Conservation (phyloP, 1,140 invertebrate genomes). For the Leptopilina clavipes region DNA sequence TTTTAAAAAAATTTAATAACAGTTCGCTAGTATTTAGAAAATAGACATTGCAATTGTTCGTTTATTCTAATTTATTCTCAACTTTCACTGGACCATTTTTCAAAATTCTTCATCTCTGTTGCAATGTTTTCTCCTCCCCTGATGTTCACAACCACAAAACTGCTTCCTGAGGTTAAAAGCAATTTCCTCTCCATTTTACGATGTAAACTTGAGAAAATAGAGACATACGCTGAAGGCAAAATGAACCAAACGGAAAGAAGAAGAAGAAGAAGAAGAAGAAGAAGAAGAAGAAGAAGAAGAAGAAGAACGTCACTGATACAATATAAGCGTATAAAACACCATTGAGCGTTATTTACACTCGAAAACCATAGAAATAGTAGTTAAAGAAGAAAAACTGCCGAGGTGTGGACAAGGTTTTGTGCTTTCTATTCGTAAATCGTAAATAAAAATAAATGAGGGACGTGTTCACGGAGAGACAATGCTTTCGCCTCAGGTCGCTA, state of each 20-base stretch:
- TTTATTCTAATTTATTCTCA: too few species aligned
- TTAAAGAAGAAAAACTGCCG: neutral
- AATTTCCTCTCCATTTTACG: constrained; percentile 16
- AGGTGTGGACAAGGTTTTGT: constrained; percentile 18
- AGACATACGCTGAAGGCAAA: neutral
- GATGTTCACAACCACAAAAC: neutral
- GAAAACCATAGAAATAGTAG: constrained; percentile 12
- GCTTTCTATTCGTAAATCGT: constrained; percentile 22
- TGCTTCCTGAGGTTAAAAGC: constrained; percentile 11
- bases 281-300: neutral
- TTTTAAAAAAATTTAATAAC: too few species aligned
- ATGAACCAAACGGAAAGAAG: neutral
- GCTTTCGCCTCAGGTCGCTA: constrained; percentile 23
- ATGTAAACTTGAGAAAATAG: constrained; percentile 4
- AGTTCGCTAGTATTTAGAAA: too few species aligned
- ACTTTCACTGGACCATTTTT: too few species aligned
- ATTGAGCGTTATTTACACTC: constrained; percentile 26
- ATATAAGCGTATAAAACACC: neutral
- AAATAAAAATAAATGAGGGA: constrained; percentile 22
- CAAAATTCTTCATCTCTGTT: neutral
- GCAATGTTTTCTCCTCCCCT: neutral
- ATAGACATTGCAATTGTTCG: too few species aligned
- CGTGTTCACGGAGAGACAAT: constrained; percentile 30
- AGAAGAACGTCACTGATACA: neutral
- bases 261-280: too few species aligned